These are phyloP conservation scores for Notodonta dromedarius DNA, from an alignment of 2,888 invertebrate species.

Conservation along the genomic window DNA sequence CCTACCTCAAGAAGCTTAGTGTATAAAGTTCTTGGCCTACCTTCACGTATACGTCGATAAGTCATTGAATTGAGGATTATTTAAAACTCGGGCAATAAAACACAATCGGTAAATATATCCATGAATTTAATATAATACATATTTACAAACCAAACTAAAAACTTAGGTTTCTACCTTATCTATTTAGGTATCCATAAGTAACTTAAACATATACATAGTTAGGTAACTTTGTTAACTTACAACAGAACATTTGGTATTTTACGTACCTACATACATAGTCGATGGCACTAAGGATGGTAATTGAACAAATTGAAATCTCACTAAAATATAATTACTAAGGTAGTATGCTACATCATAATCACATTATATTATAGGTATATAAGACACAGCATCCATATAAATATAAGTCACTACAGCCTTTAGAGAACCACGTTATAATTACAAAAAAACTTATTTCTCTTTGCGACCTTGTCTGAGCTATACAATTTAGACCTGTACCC, in stretches of 20 bases:
- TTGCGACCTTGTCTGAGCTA: no score
- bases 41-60: no score
- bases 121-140: background rate
- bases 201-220: constrained; percentile 6
- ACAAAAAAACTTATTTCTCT: no score
- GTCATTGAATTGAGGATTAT: no score
- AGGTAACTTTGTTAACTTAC: constrained; percentile 40
- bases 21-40: no score
- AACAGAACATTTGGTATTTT: constrained; percentile 48
- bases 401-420: background rate
- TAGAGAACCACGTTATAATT: background rate
- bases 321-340: constrained; percentile 8
- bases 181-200: background rate
- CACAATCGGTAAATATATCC: no score
- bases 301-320: constrained; percentile 33
- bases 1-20: no score
- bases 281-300: constrained; percentile 40
- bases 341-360: background rate
- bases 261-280: constrained; percentile 15
- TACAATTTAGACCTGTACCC: no score
- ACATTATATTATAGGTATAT: background rate
- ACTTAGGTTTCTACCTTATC: no score
- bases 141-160: background rate
- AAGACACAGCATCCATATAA: background rate
- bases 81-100: no score